A percentile compares a stretch with the other conserved stretches of the same genome.
These are phyloP conservation scores for Mus spicilegus DNA, from an alignment of 2,113 vertebrate genomes.

Conservation along the genomic window DNA sequence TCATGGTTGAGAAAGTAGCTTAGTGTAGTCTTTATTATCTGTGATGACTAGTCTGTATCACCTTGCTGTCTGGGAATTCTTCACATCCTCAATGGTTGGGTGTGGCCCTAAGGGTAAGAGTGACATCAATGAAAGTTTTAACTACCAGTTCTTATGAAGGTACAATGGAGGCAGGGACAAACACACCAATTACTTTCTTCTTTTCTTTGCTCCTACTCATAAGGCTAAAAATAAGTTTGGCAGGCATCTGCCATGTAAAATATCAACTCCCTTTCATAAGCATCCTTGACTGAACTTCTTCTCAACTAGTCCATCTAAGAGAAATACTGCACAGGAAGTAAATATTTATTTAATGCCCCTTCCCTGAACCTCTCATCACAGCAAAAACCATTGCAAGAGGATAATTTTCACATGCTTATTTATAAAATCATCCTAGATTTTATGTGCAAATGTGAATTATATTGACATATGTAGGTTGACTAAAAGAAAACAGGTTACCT, in stretches of 20 bases:
- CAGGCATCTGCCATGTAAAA: not conserved
- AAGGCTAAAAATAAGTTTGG: not conserved
- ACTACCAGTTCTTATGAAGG: not conserved
- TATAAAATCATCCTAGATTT: conserved; percentile 62
- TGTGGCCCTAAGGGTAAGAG: not conserved
- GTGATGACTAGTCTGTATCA: not conserved
- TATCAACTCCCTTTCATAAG: not conserved
- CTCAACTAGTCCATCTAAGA: conserved; percentile 18
- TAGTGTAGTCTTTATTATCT: not conserved
- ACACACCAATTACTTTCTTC: not conserved
- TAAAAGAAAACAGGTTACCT: conserved; percentile 26
- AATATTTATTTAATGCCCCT: conserved; percentile 65
- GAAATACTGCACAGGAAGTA: conserved; percentile 56
- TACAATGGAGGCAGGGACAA: not conserved
- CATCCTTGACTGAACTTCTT: not conserved
- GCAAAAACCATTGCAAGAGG: conserved; percentile 52
- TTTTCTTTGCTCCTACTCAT: not conserved
- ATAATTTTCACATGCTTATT: conserved; percentile 67
- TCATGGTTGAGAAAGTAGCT: not conserved
- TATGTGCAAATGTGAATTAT: conserved; percentile 55
- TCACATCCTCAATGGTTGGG: not conserved
- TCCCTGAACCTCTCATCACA: conserved; percentile 1
- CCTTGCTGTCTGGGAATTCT: not conserved
- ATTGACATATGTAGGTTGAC: conserved; percentile 53
- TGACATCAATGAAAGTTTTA: not conserved